Evolutionary conservation across 2,888 invertebrate genomes (phyloP).

Genomic region (Balanococcus diminutus): DNA sequence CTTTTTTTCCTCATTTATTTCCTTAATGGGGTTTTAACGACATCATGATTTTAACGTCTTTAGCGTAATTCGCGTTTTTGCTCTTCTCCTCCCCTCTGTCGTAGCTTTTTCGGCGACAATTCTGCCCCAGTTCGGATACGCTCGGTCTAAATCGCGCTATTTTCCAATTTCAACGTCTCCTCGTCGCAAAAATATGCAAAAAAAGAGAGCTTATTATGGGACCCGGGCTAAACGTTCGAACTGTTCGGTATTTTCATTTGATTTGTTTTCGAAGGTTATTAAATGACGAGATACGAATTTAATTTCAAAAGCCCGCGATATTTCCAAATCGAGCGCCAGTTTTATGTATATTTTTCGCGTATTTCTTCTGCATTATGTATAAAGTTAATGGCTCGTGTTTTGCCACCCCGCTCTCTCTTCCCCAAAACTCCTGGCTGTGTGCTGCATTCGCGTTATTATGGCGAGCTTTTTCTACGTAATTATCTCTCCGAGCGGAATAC

Average conservation of each 20-base stretch:
- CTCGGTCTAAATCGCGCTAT: background rate
- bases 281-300: conserved; percentile 23
- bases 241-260: background rate
- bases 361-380: background rate
- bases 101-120: background rate
- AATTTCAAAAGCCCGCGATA: background rate
- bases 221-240: too few relatives aligned
- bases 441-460: background rate
- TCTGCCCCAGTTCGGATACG: background rate
- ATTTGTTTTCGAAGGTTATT: conserved; percentile 18
- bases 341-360: background rate
- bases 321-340: background rate
- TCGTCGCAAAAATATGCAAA: background rate
- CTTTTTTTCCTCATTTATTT: conserved; percentile 42
- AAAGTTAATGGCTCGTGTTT: conserved; percentile 33
- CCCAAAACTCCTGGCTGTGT: too few relatives aligned
- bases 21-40: conserved; percentile 42
- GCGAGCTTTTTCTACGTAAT: conserved; percentile 31
- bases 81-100: background rate
- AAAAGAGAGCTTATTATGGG: too few relatives aligned
- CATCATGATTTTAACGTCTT: conserved; percentile 39
- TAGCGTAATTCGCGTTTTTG: conserved; percentile 14
- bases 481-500: conserved; percentile 46
- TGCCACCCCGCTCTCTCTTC: background rate
- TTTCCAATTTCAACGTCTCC: background rate